phyloP scores from a whole-genome alignment of 2,797 vertebrate genomes.

The Streptopelia turtur region DNA sequence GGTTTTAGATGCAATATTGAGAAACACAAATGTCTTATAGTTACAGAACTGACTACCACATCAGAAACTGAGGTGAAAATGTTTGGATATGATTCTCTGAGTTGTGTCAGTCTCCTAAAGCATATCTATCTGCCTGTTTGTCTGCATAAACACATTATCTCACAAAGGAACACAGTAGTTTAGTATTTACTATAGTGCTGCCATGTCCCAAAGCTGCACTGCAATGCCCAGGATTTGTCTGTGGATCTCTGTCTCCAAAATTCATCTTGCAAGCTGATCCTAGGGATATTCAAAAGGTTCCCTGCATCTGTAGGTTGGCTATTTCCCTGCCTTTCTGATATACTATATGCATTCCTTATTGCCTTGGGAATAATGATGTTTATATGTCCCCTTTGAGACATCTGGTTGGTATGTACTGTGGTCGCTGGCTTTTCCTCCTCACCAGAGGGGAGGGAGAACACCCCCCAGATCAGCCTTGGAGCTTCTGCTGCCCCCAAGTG shows the following conservation, averaged over 20 bases:
- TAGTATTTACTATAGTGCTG: neutral
- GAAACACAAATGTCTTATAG: neutral
- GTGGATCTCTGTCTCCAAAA: neutral
- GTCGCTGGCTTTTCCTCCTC: neutral
- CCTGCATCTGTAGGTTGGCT: neutral
- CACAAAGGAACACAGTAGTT: neutral
- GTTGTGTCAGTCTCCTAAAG: neutral
- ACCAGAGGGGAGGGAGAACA: neutral
- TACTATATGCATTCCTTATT: neutral
- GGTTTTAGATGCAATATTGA: neutral
- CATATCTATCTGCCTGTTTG: neutral
- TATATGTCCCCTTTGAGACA: neutral
- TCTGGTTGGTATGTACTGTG: neutral
- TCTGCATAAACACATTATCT: neutral
- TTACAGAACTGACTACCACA: neutral
- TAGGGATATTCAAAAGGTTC: neutral
- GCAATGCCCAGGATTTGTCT: neutral
- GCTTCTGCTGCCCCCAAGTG: conserved; percentile 35
- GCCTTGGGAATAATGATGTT: neutral
- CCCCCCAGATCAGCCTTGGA: conserved; percentile 8
- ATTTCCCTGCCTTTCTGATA: neutral
- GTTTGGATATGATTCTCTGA: neutral
- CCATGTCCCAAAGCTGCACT: neutral
- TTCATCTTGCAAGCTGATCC: neutral
- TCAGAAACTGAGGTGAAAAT: conserved; percentile 9